These are phyloP conservation scores for Mesoclemmys tuberculata DNA, from an alignment of 2,113 vertebrate genomes.

Conservation along the genomic window DNA sequence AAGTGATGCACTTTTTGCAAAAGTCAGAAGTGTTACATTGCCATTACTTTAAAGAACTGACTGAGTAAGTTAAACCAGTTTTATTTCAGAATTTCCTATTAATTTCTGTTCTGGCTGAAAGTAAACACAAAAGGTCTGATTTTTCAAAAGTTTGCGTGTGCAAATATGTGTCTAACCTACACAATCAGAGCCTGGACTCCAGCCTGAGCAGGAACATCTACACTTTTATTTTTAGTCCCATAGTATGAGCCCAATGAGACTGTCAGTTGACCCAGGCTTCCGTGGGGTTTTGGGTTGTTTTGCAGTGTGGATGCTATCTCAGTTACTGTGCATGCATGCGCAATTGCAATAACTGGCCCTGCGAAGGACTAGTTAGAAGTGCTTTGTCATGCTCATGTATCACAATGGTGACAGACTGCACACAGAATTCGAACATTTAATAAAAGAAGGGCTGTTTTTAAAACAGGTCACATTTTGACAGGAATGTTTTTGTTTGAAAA, in stretches of 20 bases:
- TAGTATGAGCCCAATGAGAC: background rate
- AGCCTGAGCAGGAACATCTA: background rate
- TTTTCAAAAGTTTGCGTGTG: background rate
- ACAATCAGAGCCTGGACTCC: background rate
- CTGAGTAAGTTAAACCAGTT: background rate
- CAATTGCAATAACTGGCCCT: background rate
- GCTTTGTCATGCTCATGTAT: slow-evolving; percentile 1
- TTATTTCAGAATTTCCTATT: background rate
- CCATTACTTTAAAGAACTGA: background rate
- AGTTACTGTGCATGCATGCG: accelerated
- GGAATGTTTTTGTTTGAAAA: slow-evolving; percentile 37
- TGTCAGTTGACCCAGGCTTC: background rate
- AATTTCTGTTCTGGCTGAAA: background rate
- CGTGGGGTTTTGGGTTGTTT: background rate
- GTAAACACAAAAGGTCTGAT: background rate
- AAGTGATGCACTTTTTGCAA: background rate
- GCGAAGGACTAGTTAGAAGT: background rate
- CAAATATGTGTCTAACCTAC: background rate
- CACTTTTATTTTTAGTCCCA: background rate
- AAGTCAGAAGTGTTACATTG: slow-evolving; percentile 9
- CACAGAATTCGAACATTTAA: background rate
- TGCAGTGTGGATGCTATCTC: background rate
- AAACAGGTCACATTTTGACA: slow-evolving; percentile 48
- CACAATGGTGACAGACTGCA: background rate
- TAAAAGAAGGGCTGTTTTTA: slow-evolving; percentile 43